phyloP scores from a whole-genome alignment of 2,113 vertebrate species.

The Bambusicola thoracicus region DNA sequence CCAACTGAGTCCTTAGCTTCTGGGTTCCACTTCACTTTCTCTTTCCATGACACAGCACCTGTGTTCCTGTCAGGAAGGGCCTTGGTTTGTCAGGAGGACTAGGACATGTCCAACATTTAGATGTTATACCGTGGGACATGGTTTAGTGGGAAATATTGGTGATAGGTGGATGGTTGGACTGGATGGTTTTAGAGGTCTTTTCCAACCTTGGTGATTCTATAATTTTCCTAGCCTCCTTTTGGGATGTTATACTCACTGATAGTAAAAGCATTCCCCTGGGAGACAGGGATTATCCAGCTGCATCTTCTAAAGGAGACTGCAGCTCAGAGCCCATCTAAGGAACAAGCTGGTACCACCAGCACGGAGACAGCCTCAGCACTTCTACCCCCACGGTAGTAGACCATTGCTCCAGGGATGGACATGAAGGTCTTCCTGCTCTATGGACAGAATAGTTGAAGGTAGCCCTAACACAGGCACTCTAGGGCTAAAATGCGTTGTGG shows the following conservation, averaged over 20 bases:
- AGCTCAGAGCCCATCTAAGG: not conserved
- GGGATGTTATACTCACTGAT: not conserved
- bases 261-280: not conserved
- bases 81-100: not conserved
- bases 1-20: not conserved
- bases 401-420: not conserved
- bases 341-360: not conserved
- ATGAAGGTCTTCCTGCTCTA: not conserved
- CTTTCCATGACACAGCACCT: not conserved
- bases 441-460: not conserved
- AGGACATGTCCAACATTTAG: not conserved
- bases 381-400: not conserved
- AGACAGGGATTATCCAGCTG: not conserved
- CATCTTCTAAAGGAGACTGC: not conserved
- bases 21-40: accelerated
- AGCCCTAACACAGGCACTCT: not conserved
- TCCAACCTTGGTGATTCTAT: too few species aligned
- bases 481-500: not conserved
- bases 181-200: too few species aligned
- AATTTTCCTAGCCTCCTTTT: not conserved
- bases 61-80: accelerated
- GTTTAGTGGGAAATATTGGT: too few species aligned
- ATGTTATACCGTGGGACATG: too few species aligned
- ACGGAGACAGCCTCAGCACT: not conserved
- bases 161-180: too few species aligned